phyloP scores from a whole-genome alignment of 2,797 vertebrate species.

The Neoniphon sammara region DNA sequence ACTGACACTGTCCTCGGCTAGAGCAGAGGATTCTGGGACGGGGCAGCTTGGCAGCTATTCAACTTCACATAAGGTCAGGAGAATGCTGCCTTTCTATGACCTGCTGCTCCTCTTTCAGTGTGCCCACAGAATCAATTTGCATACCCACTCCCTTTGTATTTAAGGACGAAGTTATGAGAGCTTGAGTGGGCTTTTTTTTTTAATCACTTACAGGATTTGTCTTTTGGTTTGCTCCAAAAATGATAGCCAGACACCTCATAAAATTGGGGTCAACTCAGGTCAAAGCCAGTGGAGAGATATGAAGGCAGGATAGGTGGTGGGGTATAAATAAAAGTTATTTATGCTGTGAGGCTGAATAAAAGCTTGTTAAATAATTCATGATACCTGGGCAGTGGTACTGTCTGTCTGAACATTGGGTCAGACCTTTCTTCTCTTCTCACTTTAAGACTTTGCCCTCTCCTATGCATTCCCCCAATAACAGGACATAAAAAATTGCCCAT shows the following conservation, averaged over 20 bases:
- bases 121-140: background rate
- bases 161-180: background rate
- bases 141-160: background rate
- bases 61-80: background rate
- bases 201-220: background rate
- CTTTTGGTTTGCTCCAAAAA: background rate
- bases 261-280: conserved; percentile 3
- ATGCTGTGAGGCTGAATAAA: background rate
- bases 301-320: background rate
- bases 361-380: conserved; percentile 19
- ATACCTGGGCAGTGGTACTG: background rate
- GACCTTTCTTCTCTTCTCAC: background rate
- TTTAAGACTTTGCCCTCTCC: conserved; percentile 5
- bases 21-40: conserved; percentile 1
- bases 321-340: conserved; percentile 14
- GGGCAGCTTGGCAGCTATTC: background rate
- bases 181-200: background rate
- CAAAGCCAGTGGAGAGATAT: background rate
- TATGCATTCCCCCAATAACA: background rate
- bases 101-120: background rate
- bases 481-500: conserved; percentile 16
- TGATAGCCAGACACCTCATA: background rate
- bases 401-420: conserved; percentile 14
- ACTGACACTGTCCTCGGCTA: background rate
- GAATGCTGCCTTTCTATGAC: background rate